Percentiles rank a stretch among this genome's conserved stretches.
phyloP scores from a whole-genome alignment of 1,140 invertebrate genomes.

The Bombus terrestris region DNA sequence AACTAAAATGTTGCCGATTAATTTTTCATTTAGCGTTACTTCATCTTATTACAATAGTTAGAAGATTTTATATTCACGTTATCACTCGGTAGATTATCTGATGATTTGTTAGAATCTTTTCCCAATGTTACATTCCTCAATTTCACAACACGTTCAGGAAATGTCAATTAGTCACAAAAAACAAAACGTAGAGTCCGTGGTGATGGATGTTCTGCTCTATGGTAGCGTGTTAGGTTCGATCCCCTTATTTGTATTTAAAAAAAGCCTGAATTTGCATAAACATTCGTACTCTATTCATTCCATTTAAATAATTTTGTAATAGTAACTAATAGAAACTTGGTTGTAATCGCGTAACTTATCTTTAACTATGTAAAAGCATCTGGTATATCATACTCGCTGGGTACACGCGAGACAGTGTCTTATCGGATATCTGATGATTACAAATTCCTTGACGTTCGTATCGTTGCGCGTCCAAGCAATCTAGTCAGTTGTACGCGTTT shows the following conservation, averaged over 20 bases:
- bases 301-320: neutral
- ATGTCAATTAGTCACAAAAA: neutral
- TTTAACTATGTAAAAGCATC: slow-evolving; percentile 34
- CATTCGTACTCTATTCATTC: neutral
- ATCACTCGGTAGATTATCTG: no score
- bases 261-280: neutral
- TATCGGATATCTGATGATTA: slow-evolving; percentile 41
- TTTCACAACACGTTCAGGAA: neutral
- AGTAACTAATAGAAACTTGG: slow-evolving; percentile 4
- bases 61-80: no score
- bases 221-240: neutral
- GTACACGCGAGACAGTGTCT: slow-evolving; percentile 24
- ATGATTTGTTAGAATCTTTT: neutral
- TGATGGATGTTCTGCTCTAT: no score
- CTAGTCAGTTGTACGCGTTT: slow-evolving; percentile 14
- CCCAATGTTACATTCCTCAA: neutral
- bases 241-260: neutral
- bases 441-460: slow-evolving; percentile 50
- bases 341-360: slow-evolving; percentile 36
- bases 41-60: no score
- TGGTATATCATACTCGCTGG: slow-evolving; percentile 35
- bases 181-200: neutral
- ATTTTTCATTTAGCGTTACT: no score
- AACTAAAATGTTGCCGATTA: no score
- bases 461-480: neutral